These are phyloP conservation scores for Brotula barbata DNA, from an alignment of 2,797 vertebrate species.

Conservation along the genomic window DNA sequence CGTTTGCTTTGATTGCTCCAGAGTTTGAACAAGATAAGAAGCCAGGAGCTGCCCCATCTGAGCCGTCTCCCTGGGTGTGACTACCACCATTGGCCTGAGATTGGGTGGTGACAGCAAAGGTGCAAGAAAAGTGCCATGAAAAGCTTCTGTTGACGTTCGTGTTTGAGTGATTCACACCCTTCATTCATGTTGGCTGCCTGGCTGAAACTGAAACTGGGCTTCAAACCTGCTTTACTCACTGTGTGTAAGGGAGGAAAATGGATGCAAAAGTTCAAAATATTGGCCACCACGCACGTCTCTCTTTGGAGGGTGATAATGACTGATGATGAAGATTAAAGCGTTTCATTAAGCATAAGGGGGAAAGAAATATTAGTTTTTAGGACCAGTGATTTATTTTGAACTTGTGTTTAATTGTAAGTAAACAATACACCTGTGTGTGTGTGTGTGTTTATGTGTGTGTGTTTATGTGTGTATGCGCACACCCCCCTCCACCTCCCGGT, in stretches of 20 bases:
- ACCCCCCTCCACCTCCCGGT: slow-evolving; percentile 18
- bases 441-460: slow-evolving; percentile 16
- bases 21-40: slow-evolving; percentile 65
- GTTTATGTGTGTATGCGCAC: slow-evolving; percentile 34
- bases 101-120: slow-evolving; percentile 17
- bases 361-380: too few species aligned
- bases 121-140: slow-evolving; percentile 19
- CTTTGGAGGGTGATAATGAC: too few species aligned
- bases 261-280: too few species aligned
- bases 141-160: slow-evolving; percentile 38
- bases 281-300: too few species aligned
- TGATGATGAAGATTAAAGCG: too few species aligned
- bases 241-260: too few species aligned
- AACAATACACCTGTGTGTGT: neutral
- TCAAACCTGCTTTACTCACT: slow-evolving; percentile 39
- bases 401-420: too few species aligned
- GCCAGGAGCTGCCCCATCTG: neutral
- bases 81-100: neutral
- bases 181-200: slow-evolving; percentile 25
- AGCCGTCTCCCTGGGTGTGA: slow-evolving; percentile 23
- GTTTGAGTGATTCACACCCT: slow-evolving; percentile 35
- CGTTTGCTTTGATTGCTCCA: slow-evolving; percentile 53
- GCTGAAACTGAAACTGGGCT: slow-evolving; percentile 23
- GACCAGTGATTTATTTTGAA: neutral
- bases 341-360: too few species aligned